Conservation (phyloP, 1,140 invertebrate genomes). For the Drosophila bocki region DNA sequence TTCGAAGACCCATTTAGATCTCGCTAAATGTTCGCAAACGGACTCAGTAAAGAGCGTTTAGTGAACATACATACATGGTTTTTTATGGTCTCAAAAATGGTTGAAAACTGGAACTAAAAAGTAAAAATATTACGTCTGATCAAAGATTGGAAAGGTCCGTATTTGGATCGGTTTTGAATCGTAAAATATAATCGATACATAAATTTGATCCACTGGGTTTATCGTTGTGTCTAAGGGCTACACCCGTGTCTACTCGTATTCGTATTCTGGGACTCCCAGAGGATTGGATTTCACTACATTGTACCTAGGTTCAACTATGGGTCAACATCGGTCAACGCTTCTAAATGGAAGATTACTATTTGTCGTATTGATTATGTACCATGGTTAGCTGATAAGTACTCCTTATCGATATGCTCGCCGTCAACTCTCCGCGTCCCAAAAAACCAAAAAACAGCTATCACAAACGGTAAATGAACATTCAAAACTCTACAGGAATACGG, state of each 20-base stretch:
- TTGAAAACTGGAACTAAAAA: no score
- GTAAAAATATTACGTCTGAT: no score
- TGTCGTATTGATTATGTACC: slow-evolving; percentile 71
- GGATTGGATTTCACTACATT: slow-evolving; percentile 35
- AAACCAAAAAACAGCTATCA: slow-evolving; percentile 59
- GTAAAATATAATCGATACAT: not conserved
- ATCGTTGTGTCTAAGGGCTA: slow-evolving; percentile 61
- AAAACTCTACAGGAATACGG: slow-evolving; percentile 62
- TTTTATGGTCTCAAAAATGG: no score
- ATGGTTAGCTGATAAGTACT: slow-evolving; percentile 47
- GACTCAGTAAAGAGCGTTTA: no score
- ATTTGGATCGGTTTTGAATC: not conserved
- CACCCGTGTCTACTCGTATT: slow-evolving; percentile 25
- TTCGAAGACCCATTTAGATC: not conserved
- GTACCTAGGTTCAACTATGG: slow-evolving; percentile 45
- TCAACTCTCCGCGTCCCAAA: slow-evolving; percentile 11
- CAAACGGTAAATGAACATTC: slow-evolving; percentile 64
- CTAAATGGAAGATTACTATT: slow-evolving; percentile 75
- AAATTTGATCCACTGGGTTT: not conserved
- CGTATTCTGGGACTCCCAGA: slow-evolving; percentile 20
- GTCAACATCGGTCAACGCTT: slow-evolving; percentile 61
- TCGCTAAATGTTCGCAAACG: not conserved
- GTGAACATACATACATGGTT: no score
- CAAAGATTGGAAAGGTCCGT: no score
- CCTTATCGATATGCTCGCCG: slow-evolving; percentile 57